Base-by-base conservation (phyloP, 92 coral and sea anemone species). In the Chrysogorgia sp. region DNA sequence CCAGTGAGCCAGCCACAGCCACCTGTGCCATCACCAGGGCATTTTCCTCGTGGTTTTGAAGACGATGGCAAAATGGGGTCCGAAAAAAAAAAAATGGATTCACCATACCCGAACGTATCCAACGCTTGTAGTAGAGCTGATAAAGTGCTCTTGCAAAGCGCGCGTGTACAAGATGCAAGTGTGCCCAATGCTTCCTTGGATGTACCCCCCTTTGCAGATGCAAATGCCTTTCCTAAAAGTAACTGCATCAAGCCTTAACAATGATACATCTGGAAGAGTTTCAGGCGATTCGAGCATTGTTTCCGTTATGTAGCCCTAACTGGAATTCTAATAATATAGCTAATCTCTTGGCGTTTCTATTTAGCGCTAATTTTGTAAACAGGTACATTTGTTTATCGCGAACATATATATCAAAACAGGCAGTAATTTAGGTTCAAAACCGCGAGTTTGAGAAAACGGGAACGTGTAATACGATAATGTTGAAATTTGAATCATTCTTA, bases 71-170 rank as follows among this genome's bases (percentile, higher is more conserved):
- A 30, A n/a, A 45, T 88, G 87, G 89, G 79, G 68, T 32, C 89
- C 92, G 13, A 37, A 69, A 14, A n/a, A n/a, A n/a, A n/a, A n/a
- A n/a, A n/a, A n/a, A n/a, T 88, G 89, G 89, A 85, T n/a, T 88
- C 22, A 88, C 59, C 75, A 85, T 88, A 33, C 87, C 89, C 19
- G 86, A 88, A 47, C n/a, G 92, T 85, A 21, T 88, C 89, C 34
- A 81, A 82, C 34, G 87, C 86, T 26, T 85, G 92, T 72, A 76
- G 89, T 21, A n/a, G 85, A 88, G 83, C 87, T 89, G 31, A 79
- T 74, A 12, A 22, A 63, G 83, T 82, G 92, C 59, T 28, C 58
- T 25, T 89, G 92, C 76, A 89, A 89, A 58, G 81, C n/a, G 79
- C 40, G 59, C 4, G 23, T 85, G 92, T 75, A 81, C 87, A 10